phyloP scores from a whole-genome alignment of 2,113 vertebrate genomes.

The Anguilla japonica region DNA sequence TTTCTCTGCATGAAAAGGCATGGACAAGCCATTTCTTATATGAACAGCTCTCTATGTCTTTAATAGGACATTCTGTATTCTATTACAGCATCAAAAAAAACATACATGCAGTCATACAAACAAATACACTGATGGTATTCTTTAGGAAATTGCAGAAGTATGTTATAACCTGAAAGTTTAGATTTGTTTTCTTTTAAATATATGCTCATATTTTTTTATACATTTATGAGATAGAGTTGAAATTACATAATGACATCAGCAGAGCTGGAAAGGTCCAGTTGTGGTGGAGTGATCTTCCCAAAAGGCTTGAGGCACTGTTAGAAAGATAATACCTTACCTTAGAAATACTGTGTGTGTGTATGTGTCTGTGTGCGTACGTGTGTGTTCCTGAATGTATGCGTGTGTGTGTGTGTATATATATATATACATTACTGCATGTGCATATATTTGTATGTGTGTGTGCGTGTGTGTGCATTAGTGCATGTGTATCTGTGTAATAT shows the following conservation, averaged over 20 bases:
- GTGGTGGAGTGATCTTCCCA: background rate
- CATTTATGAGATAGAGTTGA: too few relatives aligned
- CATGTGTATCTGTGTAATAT: conserved; percentile 25
- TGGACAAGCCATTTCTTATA: conserved; percentile 44
- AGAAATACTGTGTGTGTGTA: background rate
- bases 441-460: background rate
- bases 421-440: conserved; percentile 27
- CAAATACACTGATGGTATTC: background rate
- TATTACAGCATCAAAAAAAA: conserved; percentile 22
- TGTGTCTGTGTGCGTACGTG: background rate
- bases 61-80: conserved; percentile 40
- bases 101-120: conserved; percentile 16
- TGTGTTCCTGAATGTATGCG: conserved; percentile 22
- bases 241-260: background rate
- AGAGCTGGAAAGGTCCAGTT: background rate
- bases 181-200: background rate
- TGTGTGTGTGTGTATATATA: conserved; percentile 28
- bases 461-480: conserved; percentile 31
- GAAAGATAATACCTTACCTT: background rate
- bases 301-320: background rate
- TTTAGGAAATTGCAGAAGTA: background rate
- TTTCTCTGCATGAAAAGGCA: conserved; percentile 41
- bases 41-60: conserved; percentile 46
- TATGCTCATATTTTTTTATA: background rate
- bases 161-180: background rate